Percentiles rank a stretch among this genome's conserved stretches.
These are phyloP conservation scores for Tretioscincus oriximinensis DNA, from an alignment of 2,113 vertebrate genomes.

Conservation along the genomic window DNA sequence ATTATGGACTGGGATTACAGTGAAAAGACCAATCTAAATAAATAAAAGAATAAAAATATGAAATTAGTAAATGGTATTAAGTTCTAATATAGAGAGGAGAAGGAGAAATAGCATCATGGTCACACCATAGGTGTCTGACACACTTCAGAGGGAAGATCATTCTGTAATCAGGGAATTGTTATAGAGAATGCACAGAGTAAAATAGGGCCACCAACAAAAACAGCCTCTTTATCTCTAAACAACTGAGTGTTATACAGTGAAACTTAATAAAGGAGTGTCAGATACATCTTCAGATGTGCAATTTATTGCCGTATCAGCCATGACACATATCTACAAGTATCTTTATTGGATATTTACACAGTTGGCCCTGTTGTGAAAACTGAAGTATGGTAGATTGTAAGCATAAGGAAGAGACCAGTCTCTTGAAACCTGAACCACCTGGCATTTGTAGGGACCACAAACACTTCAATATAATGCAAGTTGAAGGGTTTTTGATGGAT, in stretches of 20 bases:
- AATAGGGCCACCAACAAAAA: neutral
- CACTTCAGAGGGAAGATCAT: too few relatives aligned
- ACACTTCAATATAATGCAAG: neutral
- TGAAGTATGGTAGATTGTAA: neutral
- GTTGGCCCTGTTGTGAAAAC: neutral
- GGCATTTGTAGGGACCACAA: slow-evolving; percentile 1
- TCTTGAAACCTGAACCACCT: slow-evolving; percentile 1
- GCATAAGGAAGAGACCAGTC: neutral
- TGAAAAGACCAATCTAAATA: too few relatives aligned
- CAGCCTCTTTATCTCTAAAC: neutral
- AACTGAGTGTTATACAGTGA: neutral
- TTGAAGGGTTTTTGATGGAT: neutral
- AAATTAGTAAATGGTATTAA: neutral
- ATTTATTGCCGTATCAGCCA: neutral
- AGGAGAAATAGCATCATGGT: too few relatives aligned
- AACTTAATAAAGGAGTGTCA: neutral
- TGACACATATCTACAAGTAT: neutral
- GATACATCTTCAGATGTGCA: neutral
- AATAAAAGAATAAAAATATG: too few relatives aligned
- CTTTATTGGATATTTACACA: slow-evolving; percentile 18
- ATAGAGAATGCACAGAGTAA: neutral
- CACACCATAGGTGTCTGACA: too few relatives aligned
- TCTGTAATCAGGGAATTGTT: too few relatives aligned
- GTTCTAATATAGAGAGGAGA: neutral
- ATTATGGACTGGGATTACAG: neutral